Conservation (phyloP, 30 jellyfish, hydroid and myxozoan genomes). For the Aurelia coerulea region DNA sequence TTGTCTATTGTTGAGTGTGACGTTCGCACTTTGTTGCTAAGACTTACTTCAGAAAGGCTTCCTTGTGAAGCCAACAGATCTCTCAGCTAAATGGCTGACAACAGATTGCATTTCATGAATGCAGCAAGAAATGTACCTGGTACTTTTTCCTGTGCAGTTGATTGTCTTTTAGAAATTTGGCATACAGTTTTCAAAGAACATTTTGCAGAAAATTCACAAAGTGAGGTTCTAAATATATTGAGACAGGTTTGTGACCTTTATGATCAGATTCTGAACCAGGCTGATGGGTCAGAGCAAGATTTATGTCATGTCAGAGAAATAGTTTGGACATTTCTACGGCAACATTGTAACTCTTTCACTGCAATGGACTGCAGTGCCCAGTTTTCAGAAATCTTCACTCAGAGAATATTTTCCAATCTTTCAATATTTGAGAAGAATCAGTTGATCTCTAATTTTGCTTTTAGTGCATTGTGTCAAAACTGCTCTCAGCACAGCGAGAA, state of each 20-base stretch:
- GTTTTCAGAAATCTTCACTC: constrained; percentile 28
- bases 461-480: constrained; percentile 4
- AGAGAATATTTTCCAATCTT: constrained; percentile 9
- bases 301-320: constrained; percentile 10
- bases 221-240: constrained; percentile 5
- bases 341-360: constrained; percentile 11
- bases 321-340: constrained; percentile 25
- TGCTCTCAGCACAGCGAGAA: background rate
- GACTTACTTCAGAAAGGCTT: background rate
- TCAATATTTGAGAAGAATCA: constrained; percentile 5
- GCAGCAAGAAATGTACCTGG: constrained; percentile 35
- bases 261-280: constrained; percentile 11
- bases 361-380: constrained; percentile 39
- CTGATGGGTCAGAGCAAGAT: constrained; percentile 16
- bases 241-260: constrained; percentile 10
- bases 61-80: constrained; percentile 11
- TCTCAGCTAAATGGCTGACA: constrained; percentile 18
- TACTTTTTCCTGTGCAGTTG: constrained; percentile 44
- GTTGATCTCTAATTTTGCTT: constrained; percentile 5
- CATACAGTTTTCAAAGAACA: background rate
- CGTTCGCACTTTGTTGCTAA: background rate
- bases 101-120: constrained; percentile 47
- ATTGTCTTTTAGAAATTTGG: constrained; percentile 39
- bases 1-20: background rate
- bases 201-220: background rate